Base-by-base conservation (phyloP, 2,888 invertebrate genomes). In the Pteria penguin region DNA sequence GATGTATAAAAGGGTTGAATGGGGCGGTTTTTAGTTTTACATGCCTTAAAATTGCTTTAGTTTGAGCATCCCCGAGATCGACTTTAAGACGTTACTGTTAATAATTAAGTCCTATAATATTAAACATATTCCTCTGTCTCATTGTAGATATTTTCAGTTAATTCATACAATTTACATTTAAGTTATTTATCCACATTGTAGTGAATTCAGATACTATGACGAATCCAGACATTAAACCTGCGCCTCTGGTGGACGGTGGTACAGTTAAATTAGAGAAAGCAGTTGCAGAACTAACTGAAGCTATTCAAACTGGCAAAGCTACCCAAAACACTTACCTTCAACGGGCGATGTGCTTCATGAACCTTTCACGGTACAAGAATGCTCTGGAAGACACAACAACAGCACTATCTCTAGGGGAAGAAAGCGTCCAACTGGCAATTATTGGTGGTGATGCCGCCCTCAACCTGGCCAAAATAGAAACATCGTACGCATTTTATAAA, bases 401-500 rank as follows among this genome's bases (percentile, higher is more conserved):
- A 22, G 87, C 87, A 0, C 33, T 83, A 4, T 26, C 61, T 1
- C 52, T 83, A 5, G 36, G 65, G 3, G 68, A 80, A 1, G 82
- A 84, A 14, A 60, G 78, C 0, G 26, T 82, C 0, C 62, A 72
- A 0, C 80, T 82, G 1, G 80, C 77, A 45, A 75, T 86, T 24
- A 54, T 79, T 2, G 86, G 84, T 0, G 88, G 85, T 18, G 78
- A 78, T 63, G 81, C 85, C 8, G 72, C 82, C 14, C 65, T 80
- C 2, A 80, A 82, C 33, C 73, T 85, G 11, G 79, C 76, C 4
- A 70, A 75, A 52, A 86, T 82, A 29, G 81, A 83, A 14, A 86
- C 87, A 22, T 81, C 87, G n/a, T 85, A 86, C 31, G 63, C 71
- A 1, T 84, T 78, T 55, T 87, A 82, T 71, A 85, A 86, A 65